These are phyloP conservation scores for Laticauda colubrina DNA, from an alignment of 2,113 vertebrate genomes.

Conservation along the genomic window DNA sequence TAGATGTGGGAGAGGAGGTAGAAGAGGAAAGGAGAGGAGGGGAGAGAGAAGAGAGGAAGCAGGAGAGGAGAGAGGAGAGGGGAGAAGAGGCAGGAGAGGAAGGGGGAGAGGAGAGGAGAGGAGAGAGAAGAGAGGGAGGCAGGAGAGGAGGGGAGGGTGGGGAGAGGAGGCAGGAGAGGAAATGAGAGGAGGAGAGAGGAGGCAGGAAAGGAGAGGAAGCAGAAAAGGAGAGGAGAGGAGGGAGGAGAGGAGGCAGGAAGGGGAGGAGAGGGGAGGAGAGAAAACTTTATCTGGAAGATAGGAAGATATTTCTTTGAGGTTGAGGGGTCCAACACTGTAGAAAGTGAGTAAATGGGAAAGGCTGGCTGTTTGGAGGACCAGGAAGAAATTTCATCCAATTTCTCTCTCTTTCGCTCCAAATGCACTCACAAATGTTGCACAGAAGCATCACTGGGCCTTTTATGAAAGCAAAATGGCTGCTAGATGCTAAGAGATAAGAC, in stretches of 20 bases:
- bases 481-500: constrained; percentile 51
- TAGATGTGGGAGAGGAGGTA: neutral
- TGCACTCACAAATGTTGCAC: neutral
- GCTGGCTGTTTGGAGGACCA: neutral
- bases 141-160: too few relatives aligned
- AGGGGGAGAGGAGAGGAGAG: fast-evolving
- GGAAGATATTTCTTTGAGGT: neutral
- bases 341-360: too few relatives aligned
- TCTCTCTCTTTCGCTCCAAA: neutral
- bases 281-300: neutral
- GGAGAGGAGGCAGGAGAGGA: neutral
- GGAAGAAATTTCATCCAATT: too few relatives aligned
- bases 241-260: neutral
- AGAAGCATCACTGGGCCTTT: neutral
- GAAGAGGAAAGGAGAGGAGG: neutral
- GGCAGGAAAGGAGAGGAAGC: fast-evolving
- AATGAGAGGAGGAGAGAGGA: too few relatives aligned
- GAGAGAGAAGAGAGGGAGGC: too few relatives aligned
- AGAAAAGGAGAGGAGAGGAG: neutral
- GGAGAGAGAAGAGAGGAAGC: too few relatives aligned
- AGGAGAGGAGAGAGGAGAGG: too few relatives aligned
- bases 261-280: neutral
- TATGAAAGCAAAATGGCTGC: neutral
- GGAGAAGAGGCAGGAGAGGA: too few relatives aligned
- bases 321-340: too few relatives aligned